Base-by-base conservation (phyloP, 2,888 invertebrate species). In the Dendrolimus houi region DNA sequence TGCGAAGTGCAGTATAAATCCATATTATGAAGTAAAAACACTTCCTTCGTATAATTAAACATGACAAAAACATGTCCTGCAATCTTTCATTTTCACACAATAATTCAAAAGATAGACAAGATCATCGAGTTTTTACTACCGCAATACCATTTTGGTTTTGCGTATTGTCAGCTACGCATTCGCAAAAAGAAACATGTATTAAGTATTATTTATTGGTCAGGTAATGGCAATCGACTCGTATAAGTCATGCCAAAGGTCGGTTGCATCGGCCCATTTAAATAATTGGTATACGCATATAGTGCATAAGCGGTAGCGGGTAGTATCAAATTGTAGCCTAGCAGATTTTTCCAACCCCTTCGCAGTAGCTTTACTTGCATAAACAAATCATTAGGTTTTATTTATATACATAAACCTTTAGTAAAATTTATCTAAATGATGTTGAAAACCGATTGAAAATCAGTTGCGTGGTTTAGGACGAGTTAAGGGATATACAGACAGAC, bases 241-340 rank as follows among this genome's bases (percentile, higher is more conserved):
- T 77, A 77, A 72, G 74, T 76, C 75, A 76, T 64, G 63, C 58
- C 41, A 74, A 79, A 77, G 78, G 77, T 75, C 72, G 66, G n/a
- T 54, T 53, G 64, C 60, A 64, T 64, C 66, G 64, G 62, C 60
- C 60, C 59, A 66, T 60, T 67, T 68, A 63, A 64, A 70, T 59
- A 64, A 67, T 64, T 57, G 55, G 52, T 57, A 55, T 7, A 7
- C n/a, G 41, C 17, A 3, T 29, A 29, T 9, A 47, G 47, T 47
- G 9, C 9, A 47, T 12, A 9, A 12, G 47, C 47, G 47, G 47
- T 47, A 47, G 47, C 47, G 47, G 47, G 12, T 47, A 10, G 29
- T 29, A 29, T 29, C 6, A 29, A 6, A 29, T 29, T 29, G 6
- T 29, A 29, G 6, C 29, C 29, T 29, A 29, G 6, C 17, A 29